Percentiles rank a stretch among this genome's conserved stretches.
phyloP scores from a whole-genome alignment of 2,888 invertebrate species.

The Hyppa rectilinea region DNA sequence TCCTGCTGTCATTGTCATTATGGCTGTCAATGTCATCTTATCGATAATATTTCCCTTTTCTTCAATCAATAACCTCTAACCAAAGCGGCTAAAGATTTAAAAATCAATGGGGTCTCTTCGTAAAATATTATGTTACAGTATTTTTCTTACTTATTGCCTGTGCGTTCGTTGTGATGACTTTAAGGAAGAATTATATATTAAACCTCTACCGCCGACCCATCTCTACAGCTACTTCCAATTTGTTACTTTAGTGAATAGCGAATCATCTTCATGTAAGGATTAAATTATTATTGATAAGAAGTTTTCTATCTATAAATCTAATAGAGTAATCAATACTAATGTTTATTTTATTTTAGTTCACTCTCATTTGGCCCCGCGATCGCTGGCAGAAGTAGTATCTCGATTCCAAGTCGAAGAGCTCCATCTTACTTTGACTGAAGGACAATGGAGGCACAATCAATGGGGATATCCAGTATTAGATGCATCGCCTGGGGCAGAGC shows the following conservation, averaged over 20 bases:
- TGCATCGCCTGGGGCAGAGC: constrained; percentile 98
- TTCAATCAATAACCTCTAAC: not conserved
- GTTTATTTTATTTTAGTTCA: constrained; percentile 89
- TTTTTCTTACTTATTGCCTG: constrained; percentile 57
- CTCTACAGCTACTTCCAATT: constrained; percentile 98
- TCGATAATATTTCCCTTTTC: not conserved
- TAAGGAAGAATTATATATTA: constrained; percentile 96
- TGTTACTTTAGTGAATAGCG: constrained; percentile 93
- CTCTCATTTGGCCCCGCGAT: constrained; percentile 96
- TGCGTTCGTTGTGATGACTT: constrained; percentile 92
- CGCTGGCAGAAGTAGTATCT: constrained; percentile 96
- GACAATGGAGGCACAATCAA: constrained; percentile 97
- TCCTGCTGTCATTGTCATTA: too few species aligned
- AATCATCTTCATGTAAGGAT: constrained; percentile 91
- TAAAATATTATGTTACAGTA: constrained; percentile 46
- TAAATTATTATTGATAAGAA: constrained; percentile 2
- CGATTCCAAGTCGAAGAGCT: constrained; percentile 96
- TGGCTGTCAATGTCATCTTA: not conserved
- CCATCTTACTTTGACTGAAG: constrained; percentile 97
- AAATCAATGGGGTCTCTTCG: constrained; percentile 58
- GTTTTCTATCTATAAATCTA: constrained; percentile 1
- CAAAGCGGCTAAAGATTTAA: not conserved
- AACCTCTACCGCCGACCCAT: constrained; percentile 95
- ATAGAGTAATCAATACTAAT: not conserved
- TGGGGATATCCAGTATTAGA: constrained; percentile 98